phyloP scores from a whole-genome alignment of 2,113 vertebrate genomes.

The Empidonax alnorum region DNA sequence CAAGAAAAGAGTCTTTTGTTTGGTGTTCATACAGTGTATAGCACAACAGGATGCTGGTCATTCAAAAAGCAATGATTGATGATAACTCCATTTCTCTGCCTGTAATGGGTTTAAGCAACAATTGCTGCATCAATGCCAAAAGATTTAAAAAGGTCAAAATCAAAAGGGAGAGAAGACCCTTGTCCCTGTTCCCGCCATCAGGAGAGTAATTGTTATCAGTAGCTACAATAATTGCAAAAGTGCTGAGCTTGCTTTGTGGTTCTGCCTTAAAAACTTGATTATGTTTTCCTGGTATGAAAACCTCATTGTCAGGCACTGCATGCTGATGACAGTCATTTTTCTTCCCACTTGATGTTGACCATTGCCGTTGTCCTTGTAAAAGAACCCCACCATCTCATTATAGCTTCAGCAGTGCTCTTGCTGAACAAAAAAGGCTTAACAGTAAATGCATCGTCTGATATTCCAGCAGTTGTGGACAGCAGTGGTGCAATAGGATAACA shows the following conservation, averaged over 20 bases:
- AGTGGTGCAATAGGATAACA: background rate
- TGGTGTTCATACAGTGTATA: background rate
- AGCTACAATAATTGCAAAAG: background rate
- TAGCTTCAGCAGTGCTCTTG: background rate
- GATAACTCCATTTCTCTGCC: background rate
- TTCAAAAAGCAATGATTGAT: slow-evolving; percentile 41
- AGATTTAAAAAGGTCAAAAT: slow-evolving; percentile 49
- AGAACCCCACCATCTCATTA: background rate
- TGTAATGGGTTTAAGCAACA: background rate
- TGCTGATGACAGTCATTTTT: slow-evolving; percentile 36
- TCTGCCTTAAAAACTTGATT: slow-evolving; percentile 38
- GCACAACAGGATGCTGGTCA: background rate
- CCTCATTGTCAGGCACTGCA: background rate
- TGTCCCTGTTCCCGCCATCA: background rate
- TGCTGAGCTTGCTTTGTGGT: slow-evolving; percentile 3
- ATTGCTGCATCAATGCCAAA: background rate
- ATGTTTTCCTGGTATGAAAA: background rate
- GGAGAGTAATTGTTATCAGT: slow-evolving; percentile 34
- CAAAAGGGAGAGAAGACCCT: background rate
- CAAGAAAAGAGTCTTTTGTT: background rate
- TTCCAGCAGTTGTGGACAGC: background rate
- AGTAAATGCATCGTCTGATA: background rate
- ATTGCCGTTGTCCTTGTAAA: background rate
- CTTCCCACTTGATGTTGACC: background rate
- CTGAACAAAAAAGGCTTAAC: background rate